Evolutionary conservation across 2,113 vertebrate genomes (phyloP).

Genomic region (Petrocephalus microphthalmus): DNA sequence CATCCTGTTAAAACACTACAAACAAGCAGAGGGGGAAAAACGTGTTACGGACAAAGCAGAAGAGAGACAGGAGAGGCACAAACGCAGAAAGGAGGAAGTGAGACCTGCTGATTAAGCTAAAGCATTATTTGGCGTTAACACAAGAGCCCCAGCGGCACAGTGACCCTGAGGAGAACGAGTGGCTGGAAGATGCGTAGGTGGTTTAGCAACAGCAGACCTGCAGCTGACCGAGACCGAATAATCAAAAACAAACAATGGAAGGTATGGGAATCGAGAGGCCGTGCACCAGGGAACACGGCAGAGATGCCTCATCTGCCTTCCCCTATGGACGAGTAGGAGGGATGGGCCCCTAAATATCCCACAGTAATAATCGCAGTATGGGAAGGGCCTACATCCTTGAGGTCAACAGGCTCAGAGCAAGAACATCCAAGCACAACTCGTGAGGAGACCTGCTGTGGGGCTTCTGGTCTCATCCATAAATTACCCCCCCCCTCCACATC

Average conservation of each 20-base stretch:
- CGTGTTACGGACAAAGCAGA: not conserved
- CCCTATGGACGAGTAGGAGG: not conserved
- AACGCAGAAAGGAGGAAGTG: not conserved
- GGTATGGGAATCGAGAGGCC: not conserved
- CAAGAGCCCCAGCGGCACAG: not conserved
- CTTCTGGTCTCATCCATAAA: not conserved
- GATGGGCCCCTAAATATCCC: not conserved
- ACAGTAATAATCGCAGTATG: not conserved
- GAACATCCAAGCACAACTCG: not conserved
- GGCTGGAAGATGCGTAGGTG: not conserved
- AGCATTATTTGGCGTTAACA: not conserved
- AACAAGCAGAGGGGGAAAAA: not conserved
- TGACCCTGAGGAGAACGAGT: not conserved
- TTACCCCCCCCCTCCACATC: not conserved
- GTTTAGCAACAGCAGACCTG: not conserved
- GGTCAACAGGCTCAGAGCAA: not conserved
- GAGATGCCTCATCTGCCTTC: not conserved
- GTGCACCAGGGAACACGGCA: not conserved
- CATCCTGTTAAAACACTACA: not conserved
- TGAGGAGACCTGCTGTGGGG: not conserved
- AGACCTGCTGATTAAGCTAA: not conserved
- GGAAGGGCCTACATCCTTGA: not conserved
- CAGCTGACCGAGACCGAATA: not conserved
- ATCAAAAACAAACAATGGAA: not conserved
- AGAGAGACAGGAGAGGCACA: not conserved